Conservation (phyloP, 2,797 vertebrate genomes). For the Champsocephalus gunnari region DNA sequence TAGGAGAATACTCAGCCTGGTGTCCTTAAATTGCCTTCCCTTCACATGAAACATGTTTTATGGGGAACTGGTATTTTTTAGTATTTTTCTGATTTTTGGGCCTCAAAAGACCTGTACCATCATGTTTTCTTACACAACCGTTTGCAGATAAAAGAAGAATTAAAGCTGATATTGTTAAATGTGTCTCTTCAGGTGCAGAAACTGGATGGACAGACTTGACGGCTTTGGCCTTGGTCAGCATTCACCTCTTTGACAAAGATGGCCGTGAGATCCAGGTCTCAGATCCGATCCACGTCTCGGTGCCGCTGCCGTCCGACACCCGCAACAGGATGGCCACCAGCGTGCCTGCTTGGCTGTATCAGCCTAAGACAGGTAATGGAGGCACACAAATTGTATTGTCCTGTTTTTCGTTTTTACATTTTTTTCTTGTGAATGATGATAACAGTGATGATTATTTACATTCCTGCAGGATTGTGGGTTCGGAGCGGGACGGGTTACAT, state of each 20-base stretch:
- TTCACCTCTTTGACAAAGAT: slow-evolving; percentile 91
- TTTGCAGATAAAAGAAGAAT: too few species aligned
- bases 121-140: too few species aligned
- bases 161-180: not conserved
- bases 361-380: slow-evolving; percentile 88
- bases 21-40: too few species aligned
- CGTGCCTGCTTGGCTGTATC: slow-evolving; percentile 92
- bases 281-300: slow-evolving; percentile 90
- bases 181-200: slow-evolving; percentile 81
- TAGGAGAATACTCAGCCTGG: slow-evolving; percentile 48
- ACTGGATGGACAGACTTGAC: slow-evolving; percentile 92
- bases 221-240: slow-evolving; percentile 90
- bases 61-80: too few species aligned
- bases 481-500: slow-evolving; percentile 94
- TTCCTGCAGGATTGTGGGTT: slow-evolving; percentile 90
- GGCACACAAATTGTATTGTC: not conserved
- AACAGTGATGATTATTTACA: not conserved
- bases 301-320: slow-evolving; percentile 90
- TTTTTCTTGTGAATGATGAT: not conserved
- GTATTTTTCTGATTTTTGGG: too few species aligned
- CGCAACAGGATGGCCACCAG: slow-evolving; percentile 87
- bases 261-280: slow-evolving; percentile 89
- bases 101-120: too few species aligned
- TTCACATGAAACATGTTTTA: too few species aligned
- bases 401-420: not conserved